A percentile compares a stretch with the other conserved stretches of the same genome.
Evolutionary conservation across 53 echinoderm and acorn worm species (phyloP).

Genomic region (Astropecten irregularis): DNA sequence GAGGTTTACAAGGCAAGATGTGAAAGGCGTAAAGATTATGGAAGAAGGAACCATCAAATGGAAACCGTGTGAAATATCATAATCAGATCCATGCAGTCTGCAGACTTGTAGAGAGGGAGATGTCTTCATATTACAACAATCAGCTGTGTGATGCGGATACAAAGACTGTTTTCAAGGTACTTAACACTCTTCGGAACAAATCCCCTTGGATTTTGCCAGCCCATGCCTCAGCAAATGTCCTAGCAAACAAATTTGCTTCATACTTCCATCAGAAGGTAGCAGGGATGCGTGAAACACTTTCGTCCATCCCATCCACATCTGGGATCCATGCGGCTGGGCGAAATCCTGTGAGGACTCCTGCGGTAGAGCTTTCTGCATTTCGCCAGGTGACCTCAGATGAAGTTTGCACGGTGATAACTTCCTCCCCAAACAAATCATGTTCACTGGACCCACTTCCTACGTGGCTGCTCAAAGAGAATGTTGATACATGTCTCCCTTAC

Average conservation of each 20-base stretch:
- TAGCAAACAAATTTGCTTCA: background rate
- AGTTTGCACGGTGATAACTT: background rate
- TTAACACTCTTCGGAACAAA: slow-evolving; percentile 1
- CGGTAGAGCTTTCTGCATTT: background rate
- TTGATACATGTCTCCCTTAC: background rate
- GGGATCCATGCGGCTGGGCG: background rate
- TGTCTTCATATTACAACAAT: slow-evolving; percentile 8
- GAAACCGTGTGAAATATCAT: background rate
- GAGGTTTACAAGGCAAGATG: background rate
- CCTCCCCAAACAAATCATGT: slow-evolving; percentile 8
- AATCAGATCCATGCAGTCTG: background rate
- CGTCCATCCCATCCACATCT: background rate
- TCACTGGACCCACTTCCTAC: too few species aligned
- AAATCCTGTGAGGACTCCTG: background rate
- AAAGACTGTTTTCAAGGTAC: slow-evolving; percentile 3
- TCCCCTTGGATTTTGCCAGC: background rate
- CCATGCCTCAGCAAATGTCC: background rate
- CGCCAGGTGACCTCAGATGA: background rate
- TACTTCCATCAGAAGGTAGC: background rate
- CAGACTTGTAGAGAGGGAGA: background rate
- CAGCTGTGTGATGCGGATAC: slow-evolving; percentile 3
- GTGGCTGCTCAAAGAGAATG: slow-evolving; percentile 14
- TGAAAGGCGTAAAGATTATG: background rate
- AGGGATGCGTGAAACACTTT: background rate
- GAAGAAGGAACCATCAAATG: background rate